Base-by-base conservation (phyloP, 2,797 vertebrate species). In the Hydrophis major region DNA sequence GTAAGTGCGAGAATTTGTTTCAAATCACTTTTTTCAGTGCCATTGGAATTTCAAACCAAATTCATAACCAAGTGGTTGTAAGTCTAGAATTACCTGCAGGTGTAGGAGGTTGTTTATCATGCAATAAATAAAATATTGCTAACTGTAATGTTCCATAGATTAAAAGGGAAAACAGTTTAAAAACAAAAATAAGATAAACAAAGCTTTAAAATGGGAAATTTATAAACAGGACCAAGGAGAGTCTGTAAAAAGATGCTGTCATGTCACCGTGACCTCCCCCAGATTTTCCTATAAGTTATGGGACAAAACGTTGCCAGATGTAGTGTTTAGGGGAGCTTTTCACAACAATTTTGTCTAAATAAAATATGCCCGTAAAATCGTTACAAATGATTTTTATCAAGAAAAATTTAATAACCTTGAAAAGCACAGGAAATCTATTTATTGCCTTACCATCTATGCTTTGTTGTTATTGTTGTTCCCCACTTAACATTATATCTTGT, bases 401-500 rank as follows among this genome's bases (percentile, higher is more conserved):
- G 25, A 60, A 28, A 18, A 18, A n/a, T 86, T 60, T 61, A 86
- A n/a, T 4, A 12, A 20, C 7, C 69, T 83, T 59, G 55, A 90
- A 83, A 91, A 59, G 4, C 32, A n/a, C n/a, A 60, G 74, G 16
- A 59, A 60, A 86, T 4, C 4, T 86, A 47, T 50, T 42, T 88
- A 56, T 13, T 59, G 87, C 27, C 37, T 10, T 78, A 78, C 11
- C n/a, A 42, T 55, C 12, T 83, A 37, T 20, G 53, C n/a, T 55
- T 32, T 3, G 18, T 37, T 61, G 37, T 20, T 47, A n/a, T 27
- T 56, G 53, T 25, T 88, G n/a, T 69, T 28, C 83, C 94, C 94
- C 6, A 42, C 10, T 63, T 95, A 93, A 1, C 42, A n/a, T 88
- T 8, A 2, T 92, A 16, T 93, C 42, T 74, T 96, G 55, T 96